A percentile compares a stretch with the other conserved stretches of the same genome.
phyloP scores from a whole-genome alignment of 2,113 vertebrate genomes.

The Steatornis caripensis region DNA sequence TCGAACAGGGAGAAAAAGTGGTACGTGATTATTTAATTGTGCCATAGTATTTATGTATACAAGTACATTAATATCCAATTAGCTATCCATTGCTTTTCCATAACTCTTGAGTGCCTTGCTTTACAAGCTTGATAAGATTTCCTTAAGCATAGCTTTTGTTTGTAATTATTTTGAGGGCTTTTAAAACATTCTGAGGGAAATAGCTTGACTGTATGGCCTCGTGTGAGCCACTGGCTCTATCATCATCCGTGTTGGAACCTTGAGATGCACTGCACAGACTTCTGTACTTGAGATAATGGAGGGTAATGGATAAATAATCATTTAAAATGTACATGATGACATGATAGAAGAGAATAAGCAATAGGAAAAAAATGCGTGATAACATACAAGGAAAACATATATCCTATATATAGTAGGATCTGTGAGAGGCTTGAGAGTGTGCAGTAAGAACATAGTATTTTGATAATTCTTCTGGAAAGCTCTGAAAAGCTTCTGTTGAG shows the following conservation, averaged over 20 bases:
- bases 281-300: background rate
- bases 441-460: background rate
- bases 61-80: background rate
- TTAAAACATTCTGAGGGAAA: background rate
- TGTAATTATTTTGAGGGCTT: background rate
- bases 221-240: background rate
- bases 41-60: background rate
- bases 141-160: background rate
- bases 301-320: background rate
- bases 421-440: background rate
- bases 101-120: background rate
- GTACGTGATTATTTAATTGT: background rate
- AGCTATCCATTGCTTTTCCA: background rate
- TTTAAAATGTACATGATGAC: background rate
- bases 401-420: background rate
- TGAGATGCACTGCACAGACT: background rate
- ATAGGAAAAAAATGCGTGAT: background rate
- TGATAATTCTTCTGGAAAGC: constrained; percentile 13
- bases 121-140: background rate
- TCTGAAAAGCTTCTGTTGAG: constrained; percentile 11
- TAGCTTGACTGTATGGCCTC: background rate
- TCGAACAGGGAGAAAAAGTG: background rate
- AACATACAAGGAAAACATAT: background rate
- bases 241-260: background rate
- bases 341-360: background rate